Base-by-base conservation (phyloP, 2,113 vertebrate species). In the Corythornis cristatus region DNA sequence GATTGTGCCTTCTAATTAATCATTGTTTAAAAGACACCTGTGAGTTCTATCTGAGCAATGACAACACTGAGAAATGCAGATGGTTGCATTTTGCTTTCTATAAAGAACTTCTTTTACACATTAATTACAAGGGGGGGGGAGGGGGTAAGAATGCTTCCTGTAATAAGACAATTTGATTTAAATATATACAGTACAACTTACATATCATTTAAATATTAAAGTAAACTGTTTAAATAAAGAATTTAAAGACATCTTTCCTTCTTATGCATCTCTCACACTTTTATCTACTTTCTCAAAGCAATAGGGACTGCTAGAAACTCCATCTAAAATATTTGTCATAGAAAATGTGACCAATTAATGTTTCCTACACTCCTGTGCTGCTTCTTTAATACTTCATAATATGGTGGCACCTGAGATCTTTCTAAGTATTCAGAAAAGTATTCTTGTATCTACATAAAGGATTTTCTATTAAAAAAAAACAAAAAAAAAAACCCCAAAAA, bases 1-100 rank as follows among this genome's bases (percentile, higher is more conserved):
- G 73, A 76, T 37, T 58, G 43, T 93, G 95, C 48, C 28, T 97
- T 97, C 92, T 95, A 97, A 97, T 98, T 96, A 72, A 97, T 97
- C 97, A 97, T 96, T 97, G 95, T 98, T 98, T 96, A 96, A 96
- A 96, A 97, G 97, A 96, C 95, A 97, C 95, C 95, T 97, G 96
- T 31, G 51, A 94, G 25, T 91, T 95, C 84, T 93, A 83, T 76
- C 90, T 96, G 90, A 92, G 96, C 97, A 97, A 97, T 92, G 86
- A 95, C 90, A 97, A 92, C 25, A 33, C 45, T 86, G 88, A 88
- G 88, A 96, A 96, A 94, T 95, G 75, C 93, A 98, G 96, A 97
- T 97, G 88, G 88, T 86, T 89, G 89, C 50, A 93, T 97, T 97
- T 93, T 96, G 64, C 77, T 71, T 92, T 87, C 53, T 85, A 89